These are phyloP conservation scores for Drosophila atripex DNA, from an alignment of 2,888 invertebrate genomes.

Conservation along the genomic window DNA sequence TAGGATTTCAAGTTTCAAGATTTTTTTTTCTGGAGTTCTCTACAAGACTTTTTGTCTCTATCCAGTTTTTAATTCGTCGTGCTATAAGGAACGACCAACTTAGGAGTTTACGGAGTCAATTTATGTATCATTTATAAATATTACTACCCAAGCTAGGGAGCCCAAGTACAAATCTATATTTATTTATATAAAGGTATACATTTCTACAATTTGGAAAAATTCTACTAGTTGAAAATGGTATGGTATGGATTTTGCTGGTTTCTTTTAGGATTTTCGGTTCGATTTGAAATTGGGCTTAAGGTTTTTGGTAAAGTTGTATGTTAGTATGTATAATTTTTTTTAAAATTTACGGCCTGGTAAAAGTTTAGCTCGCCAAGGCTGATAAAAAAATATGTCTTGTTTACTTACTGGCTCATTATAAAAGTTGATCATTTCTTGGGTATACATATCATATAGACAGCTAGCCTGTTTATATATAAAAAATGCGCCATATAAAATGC, in stretches of 20 bases:
- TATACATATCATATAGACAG: constrained; percentile 65
- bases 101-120: constrained; percentile 31
- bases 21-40: constrained; percentile 22
- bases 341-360: constrained; percentile 72
- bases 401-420: constrained; percentile 77
- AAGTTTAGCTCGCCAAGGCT: constrained; percentile 70
- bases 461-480: constrained; percentile 65
- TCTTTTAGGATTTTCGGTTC: constrained; percentile 30
- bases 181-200: constrained; percentile 63
- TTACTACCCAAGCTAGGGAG: constrained; percentile 38
- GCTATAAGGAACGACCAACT: constrained; percentile 26
- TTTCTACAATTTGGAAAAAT: constrained; percentile 68
- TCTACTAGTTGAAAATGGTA: constrained; percentile 72
- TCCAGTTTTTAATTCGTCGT: constrained; percentile 8
- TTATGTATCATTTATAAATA: constrained; percentile 27
- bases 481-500: constrained; percentile 78
- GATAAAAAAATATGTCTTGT: constrained; percentile 75
- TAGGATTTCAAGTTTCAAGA: constrained; percentile 16
- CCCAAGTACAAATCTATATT: constrained; percentile 70
- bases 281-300: constrained; percentile 12
- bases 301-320: constrained; percentile 33
- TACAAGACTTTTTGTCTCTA: constrained; percentile 13
- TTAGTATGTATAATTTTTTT: constrained; percentile 66
- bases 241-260: constrained; percentile 34
- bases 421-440: constrained; percentile 59